Evolutionary conservation across 2,797 vertebrate species (phyloP), one percentile per base, ranked within the genome.

Genomic region (Remorina albescens): DNA sequence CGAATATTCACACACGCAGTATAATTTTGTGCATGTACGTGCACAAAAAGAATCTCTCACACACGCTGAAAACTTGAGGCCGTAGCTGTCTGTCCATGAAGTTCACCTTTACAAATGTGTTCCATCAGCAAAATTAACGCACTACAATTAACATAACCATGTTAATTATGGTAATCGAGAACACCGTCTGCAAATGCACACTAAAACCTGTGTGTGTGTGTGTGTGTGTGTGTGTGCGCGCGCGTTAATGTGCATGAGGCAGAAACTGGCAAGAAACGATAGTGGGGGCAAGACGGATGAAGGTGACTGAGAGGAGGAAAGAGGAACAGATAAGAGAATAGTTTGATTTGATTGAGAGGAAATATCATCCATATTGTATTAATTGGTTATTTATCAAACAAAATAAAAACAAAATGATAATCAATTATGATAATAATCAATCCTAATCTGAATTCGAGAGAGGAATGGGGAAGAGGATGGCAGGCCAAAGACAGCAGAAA

Each of bases 71-170:
- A 41, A 32, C 68, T 67, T 30, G 51, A 67, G 66, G 73, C 63
- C 32, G 23, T 12, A 53, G 47, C 72, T 8, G 68, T 62, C 71
- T 73, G 58, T 80, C 70, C 60, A 53, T 26, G 53, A 60, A 65
- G 82, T 83, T 90, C 83, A 88, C 87, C 84, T 88, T 78, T 86
- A 61, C 44, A 78, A 87, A 83, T 78, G 36, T 80, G 73, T 80
- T 80, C 57, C 65, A 82, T 92, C 88, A 91, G 88, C 89, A 86
- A 80, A 88, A 84, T 90, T 58, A 83, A 61, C 71, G 36, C 1
- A 12, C 53, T 25, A 16, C 70, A 81, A 84, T 88, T 80, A 81
- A 78, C 83, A 88, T 88, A 86, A 88, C 73, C 60, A 16, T 53
- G 80, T 91, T 90, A 87, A 86, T 89, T 85, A 89, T 86, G 78